These are phyloP conservation scores for Drosophila borborema DNA, from an alignment of 2,888 invertebrate species.

Conservation along the genomic window DNA sequence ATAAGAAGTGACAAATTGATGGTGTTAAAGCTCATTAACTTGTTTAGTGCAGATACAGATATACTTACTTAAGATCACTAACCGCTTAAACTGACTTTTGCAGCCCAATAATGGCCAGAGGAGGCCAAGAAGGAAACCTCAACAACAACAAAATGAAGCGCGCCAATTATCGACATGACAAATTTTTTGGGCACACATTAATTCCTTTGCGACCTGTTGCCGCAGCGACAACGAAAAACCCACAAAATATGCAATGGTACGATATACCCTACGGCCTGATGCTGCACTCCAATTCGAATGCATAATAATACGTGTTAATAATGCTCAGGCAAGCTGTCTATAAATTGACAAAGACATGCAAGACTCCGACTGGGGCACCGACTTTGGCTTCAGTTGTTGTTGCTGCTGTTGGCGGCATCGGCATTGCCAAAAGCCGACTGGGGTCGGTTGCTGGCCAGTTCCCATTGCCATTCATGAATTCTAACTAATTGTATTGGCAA, in stretches of 20 bases:
- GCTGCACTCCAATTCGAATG: constrained; percentile 42
- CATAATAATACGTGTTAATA: constrained; percentile 82
- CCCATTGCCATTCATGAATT: constrained; percentile 79
- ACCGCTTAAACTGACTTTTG: constrained; percentile 33
- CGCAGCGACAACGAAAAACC: constrained; percentile 49
- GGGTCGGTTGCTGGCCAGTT: constrained; percentile 53
- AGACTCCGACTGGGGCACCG: constrained; percentile 49
- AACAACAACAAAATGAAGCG: constrained; percentile 61
- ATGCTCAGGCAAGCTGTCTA: constrained; percentile 80
- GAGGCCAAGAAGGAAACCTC: constrained; percentile 53
- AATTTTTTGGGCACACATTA: constrained; percentile 61
- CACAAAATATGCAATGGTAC: constrained; percentile 56
- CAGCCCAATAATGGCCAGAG: constrained; percentile 30
- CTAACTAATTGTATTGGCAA: constrained; percentile 83
- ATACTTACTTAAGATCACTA: constrained; percentile 27
- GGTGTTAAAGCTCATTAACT: constrained; percentile 83
- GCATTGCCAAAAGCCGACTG: constrained; percentile 68
- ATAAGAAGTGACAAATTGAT: constrained; percentile 84
- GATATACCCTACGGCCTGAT: constrained; percentile 42
- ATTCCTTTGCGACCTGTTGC: constrained; percentile 44
- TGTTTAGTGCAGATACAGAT: constrained; percentile 60
- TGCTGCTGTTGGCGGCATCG: constrained; percentile 35
- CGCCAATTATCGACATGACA: constrained; percentile 83
- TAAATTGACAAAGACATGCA: constrained; percentile 84
- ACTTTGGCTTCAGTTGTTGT: constrained; percentile 25